Base-by-base conservation (phyloP, 1,140 invertebrate genomes). In the Battus philenor region DNA sequence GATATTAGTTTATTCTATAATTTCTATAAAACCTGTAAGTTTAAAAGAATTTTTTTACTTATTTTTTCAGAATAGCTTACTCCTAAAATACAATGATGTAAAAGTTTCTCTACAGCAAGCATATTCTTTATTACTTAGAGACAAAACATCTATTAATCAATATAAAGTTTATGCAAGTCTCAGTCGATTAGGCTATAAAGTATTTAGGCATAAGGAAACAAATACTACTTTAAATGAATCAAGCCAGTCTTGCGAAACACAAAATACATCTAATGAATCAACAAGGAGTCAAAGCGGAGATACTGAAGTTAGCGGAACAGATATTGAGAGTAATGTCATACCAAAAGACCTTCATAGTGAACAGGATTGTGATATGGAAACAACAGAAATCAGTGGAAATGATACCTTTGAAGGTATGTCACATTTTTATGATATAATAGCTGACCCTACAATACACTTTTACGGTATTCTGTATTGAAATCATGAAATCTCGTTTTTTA, bases 91-190 rank as follows among this genome's bases (percentile, higher is more conserved):
- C 70, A 87, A 88, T 60, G 81, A 82, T 44, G 68, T 90, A 4
- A 71, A 85, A 52, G 73, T 90, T 2, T 90, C 89, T 30, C 61
- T 91, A 18, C 89, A 91, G 69, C 89, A 90, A 77, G 88, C 88
- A 2, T 91, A 90, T 54, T 67, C 76, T 36, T 65, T 91, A 49
- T 65, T 91, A 10, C 70, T 91, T 5, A 62, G 70, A 46, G 72
- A 80, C 29, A 71, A 73, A 30, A 74, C 87, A 16, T 75, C 84
- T 12, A 47, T 90, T 7, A 65, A 85, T 7, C 86, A 90, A 64
- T 91, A 90, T 51, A 88, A 88, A 77, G 89, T 90, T 1, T 92
- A 89, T 69, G 86, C 88, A 41, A 87, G 89, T 31, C 72, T 91
- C n/a, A 81, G 87, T 33, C 86, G 87, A 55, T 61, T 87, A 27